These are phyloP conservation scores for Catostylus mosaicus DNA, from an alignment of 30 jellyfish, hydroid and myxozoan genomes.

Conservation along the genomic window DNA sequence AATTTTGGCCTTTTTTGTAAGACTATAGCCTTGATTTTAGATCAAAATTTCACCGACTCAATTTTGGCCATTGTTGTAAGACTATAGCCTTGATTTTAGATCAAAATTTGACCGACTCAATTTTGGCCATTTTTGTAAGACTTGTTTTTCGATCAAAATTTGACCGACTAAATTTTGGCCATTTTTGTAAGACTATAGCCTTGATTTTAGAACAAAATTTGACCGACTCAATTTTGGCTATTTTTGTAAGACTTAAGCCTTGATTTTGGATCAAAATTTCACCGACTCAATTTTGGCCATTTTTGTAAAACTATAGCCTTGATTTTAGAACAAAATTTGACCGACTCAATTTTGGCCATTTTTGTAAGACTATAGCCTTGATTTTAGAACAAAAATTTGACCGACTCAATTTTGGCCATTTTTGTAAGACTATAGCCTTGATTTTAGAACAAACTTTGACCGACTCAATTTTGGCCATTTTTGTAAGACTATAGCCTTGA, in stretches of 20 bases:
- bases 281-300: too few relatives aligned
- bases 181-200: not conserved
- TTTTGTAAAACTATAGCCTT: not conserved
- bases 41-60: not conserved
- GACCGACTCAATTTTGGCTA: too few relatives aligned
- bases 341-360: too few relatives aligned
- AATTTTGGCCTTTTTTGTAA: not conserved
- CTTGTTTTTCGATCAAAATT: not conserved
- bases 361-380: too few relatives aligned
- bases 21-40: too few relatives aligned
- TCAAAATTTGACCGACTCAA: not conserved
- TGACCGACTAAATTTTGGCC: not conserved
- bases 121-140: not conserved
- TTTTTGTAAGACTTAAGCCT: not conserved
- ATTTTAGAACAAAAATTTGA: too few relatives aligned
- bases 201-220: too few relatives aligned
- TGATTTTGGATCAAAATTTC: too few relatives aligned
- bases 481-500: too few relatives aligned
- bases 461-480: not conserved
- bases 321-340: too few relatives aligned
- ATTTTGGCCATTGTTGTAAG: not conserved
- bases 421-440: not conserved
- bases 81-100: slow-evolving; percentile 19
- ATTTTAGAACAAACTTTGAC: not conserved
- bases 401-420: too few relatives aligned